phyloP scores from a whole-genome alignment of 2,888 invertebrate species.

The Sceliomorpha sp. region DNA sequence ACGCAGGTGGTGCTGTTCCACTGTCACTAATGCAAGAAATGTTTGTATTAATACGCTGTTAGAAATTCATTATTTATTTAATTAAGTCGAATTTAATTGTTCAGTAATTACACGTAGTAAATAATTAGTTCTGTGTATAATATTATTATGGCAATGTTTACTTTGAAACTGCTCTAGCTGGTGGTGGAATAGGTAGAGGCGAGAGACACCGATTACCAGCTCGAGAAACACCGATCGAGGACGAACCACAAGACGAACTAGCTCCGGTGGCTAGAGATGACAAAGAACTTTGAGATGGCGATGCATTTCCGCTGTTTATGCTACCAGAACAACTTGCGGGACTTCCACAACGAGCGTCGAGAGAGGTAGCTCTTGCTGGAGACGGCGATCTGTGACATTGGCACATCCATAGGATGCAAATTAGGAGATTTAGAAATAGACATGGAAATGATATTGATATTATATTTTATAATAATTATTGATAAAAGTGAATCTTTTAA shows the following conservation, averaged over 20 bases:
- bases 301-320: conserved; percentile 60
- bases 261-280: conserved; percentile 83
- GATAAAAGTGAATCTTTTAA: too few species aligned
- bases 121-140: too few species aligned
- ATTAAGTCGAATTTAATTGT: too few species aligned
- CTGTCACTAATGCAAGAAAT: conserved; percentile 67
- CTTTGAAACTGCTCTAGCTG: conserved; percentile 81
- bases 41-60: too few species aligned
- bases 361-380: conserved; percentile 88
- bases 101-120: too few species aligned
- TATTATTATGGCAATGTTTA: conserved; percentile 41
- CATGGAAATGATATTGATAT: too few species aligned
- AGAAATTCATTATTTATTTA: too few species aligned
- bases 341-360: conserved; percentile 86
- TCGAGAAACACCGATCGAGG: conserved; percentile 49
- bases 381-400: conserved; percentile 84
- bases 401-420: too few species aligned
- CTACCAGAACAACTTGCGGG: conserved; percentile 81
- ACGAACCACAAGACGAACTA: conserved; percentile 76
- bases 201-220: conserved; percentile 84
- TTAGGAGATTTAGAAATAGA: too few species aligned
- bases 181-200: conserved; percentile 88
- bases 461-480: too few species aligned
- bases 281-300: conserved; percentile 85
- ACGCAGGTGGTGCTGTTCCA: conserved; percentile 81